Conservation (phyloP, 2,113 vertebrate species). For the Ictalurus furcatus region DNA sequence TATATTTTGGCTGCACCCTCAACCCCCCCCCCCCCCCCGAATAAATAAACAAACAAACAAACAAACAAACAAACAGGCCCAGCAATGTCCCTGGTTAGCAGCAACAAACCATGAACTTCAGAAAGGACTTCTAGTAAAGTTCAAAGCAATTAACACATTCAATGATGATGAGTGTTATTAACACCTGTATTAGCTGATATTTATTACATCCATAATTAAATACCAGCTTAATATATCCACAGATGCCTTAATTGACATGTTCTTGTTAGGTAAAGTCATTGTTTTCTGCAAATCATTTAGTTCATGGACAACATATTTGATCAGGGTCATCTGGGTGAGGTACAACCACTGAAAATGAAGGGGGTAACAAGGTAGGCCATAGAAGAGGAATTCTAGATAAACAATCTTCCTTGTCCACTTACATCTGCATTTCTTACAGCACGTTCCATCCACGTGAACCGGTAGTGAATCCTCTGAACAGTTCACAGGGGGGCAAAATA, state of each 20-base stretch:
- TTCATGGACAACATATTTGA: neutral
- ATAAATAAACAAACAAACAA: too few relatives aligned
- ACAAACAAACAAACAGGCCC: too few relatives aligned
- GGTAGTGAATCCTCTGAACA: slow-evolving; percentile 85
- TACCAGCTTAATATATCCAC: neutral
- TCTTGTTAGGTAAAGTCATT: too few relatives aligned
- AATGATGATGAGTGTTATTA: neutral
- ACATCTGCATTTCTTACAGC: slow-evolving; percentile 92
- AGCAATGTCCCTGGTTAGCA: too few relatives aligned
- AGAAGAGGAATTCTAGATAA: neutral
- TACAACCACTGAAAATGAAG: neutral
- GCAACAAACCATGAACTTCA: neutral
- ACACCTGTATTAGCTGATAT: too few relatives aligned
- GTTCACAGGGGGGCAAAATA: slow-evolving; percentile 83
- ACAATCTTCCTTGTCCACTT: slow-evolving; percentile 64
- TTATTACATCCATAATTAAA: neutral
- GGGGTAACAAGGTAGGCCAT: neutral
- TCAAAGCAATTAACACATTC: neutral
- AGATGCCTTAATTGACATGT: too few relatives aligned
- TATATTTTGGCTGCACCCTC: too few relatives aligned
- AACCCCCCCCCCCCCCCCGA: too few relatives aligned
- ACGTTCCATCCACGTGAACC: slow-evolving; percentile 80
- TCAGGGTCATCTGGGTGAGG: neutral
- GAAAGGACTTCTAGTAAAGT: neutral
- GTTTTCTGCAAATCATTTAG: neutral